Conservation (phyloP, 2,113 vertebrate species). For the Cnemophilus loriae region DNA sequence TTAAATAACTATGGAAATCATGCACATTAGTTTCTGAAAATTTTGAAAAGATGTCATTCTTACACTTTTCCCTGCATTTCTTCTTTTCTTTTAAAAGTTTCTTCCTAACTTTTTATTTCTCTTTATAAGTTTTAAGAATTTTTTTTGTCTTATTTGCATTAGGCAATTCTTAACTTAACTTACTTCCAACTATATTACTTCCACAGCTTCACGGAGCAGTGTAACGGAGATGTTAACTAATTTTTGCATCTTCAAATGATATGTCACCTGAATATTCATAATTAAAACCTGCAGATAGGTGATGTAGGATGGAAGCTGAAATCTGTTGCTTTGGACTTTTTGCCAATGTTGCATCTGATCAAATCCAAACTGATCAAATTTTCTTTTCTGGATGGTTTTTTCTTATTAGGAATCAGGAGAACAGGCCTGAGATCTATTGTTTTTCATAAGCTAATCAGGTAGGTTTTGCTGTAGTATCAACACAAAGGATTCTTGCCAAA, state of each 20-base stretch:
- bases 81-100: not conserved
- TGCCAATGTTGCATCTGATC: not conserved
- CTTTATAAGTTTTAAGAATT: not conserved
- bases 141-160: not conserved
- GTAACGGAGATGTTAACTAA: not conserved
- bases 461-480: not conserved
- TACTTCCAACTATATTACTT: not conserved
- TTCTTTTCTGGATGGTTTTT: not conserved
- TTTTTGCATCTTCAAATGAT: not conserved
- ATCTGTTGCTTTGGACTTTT: not conserved
- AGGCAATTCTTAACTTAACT: not conserved
- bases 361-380: not conserved
- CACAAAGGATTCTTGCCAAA: not conserved
- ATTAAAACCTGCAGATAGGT: not conserved
- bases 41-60: rapidly evolving
- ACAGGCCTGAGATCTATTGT: not conserved
- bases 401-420: not conserved
- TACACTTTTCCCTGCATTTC: not conserved
- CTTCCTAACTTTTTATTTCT: not conserved
- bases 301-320: not conserved
- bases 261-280: not conserved
- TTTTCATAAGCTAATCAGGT: not conserved
- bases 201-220: not conserved
- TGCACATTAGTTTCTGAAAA: not conserved
- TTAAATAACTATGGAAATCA: not conserved